Percentiles rank a stretch among this genome's conserved stretches.
Conservation (phyloP, 2,113 vertebrate species). For the Taurulus bubalis region DNA sequence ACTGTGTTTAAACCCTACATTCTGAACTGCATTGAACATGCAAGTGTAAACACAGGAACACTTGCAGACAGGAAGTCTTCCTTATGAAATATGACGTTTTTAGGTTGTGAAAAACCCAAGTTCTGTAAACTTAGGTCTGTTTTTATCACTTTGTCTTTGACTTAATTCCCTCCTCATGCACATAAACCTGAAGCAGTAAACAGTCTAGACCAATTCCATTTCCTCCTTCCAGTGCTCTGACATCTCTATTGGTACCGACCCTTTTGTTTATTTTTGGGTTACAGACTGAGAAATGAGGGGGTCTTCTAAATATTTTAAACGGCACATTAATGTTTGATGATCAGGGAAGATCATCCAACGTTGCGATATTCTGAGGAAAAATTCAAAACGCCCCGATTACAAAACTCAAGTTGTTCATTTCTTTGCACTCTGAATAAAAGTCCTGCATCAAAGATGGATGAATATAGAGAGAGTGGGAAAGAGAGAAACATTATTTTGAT, state of each 20-base stretch:
- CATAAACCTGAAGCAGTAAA: background rate
- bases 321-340: conserved; percentile 47
- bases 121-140: background rate
- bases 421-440: conserved; percentile 1
- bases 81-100: background rate
- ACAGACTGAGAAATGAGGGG: conserved; percentile 13
- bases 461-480: background rate
- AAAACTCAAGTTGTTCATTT: background rate
- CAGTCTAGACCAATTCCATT: background rate
- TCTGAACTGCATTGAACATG: background rate
- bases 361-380: conserved; percentile 27
- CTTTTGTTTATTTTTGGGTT: conserved; percentile 29
- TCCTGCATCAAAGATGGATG: background rate
- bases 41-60: background rate
- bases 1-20: background rate
- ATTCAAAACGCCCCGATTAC: conserved; percentile 13
- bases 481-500: background rate
- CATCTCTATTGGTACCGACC: conserved; percentile 3
- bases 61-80: background rate
- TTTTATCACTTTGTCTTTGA: background rate
- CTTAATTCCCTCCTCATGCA: background rate
- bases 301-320: conserved; percentile 48
- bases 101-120: background rate
- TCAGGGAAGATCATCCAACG: conserved; percentile 8
- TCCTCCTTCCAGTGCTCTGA: conserved; percentile 16